Base-by-base conservation (phyloP, 2,888 invertebrate genomes). In the Ophioninae sp. region DNA sequence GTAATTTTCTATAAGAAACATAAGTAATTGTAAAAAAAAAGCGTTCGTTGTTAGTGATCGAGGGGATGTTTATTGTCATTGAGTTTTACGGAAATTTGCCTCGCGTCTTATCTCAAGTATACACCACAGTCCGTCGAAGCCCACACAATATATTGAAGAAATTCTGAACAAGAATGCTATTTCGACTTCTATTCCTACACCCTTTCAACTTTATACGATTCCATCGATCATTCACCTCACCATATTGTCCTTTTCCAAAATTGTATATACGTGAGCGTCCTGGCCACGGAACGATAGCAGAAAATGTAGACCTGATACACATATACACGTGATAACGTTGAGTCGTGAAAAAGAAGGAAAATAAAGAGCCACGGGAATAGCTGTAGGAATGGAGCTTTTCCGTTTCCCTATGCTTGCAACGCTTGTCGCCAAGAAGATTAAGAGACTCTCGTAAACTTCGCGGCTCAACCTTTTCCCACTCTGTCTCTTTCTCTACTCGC, bases 361-460 rank as follows among this genome's bases (percentile, higher is more conserved):
- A 77, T 39, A 61, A 72, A 10, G 23, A 68, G 51, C 68, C 13
- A 64, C 23, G 63, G 65, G 61, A 73, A 73, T 59, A 22, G 8
- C 44, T 44, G 20, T 37, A 51, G 74, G 59, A 74, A 68, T 73
- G 77, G 61, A 64, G 39, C n/a, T 69, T 23, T 77, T 81, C 67
- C 76, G 77, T 73, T 81, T 81, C 73, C 81, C 61, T 20, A 39
- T 73, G 23, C 17, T 22, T 30, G 72, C 39, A 10, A 37, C 30
- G 67, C 39, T 72, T 59, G 37, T 20, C 76, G 51, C 51, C 51
- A 51, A 51, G 72, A 81, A 63, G 65, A 81, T 81, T 77, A 72
- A 77, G 72, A 67, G 73, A 20, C 77, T 77, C 81, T 73, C 81
- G 81, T 77, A 77, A 77, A 81, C 72, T 81, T 56, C 22, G 59